These are phyloP conservation scores for Habrosyne pyritoides DNA, from an alignment of 2,888 invertebrate species.

Conservation along the genomic window DNA sequence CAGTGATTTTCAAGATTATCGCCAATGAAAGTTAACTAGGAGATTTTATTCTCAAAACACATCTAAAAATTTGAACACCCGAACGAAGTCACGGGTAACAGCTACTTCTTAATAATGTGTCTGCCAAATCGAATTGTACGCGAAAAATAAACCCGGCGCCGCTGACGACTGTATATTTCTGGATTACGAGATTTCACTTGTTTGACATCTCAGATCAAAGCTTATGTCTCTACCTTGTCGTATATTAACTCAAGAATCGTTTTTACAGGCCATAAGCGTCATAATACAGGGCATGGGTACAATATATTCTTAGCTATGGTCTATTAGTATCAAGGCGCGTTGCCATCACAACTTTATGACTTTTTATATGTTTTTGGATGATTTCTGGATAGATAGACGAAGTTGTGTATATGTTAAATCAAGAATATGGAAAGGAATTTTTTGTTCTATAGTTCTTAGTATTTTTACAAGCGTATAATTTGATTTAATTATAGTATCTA, in stretches of 20 bases:
- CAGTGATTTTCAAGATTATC: too few relatives aligned
- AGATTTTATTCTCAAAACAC: too few relatives aligned
- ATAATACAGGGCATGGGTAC: background rate
- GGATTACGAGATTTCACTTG: constrained; percentile 29
- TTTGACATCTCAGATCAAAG: constrained; percentile 46
- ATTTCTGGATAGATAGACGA: too few relatives aligned
- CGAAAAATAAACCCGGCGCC: constrained; percentile 37
- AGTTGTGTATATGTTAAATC: too few relatives aligned
- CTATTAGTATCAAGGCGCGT: background rate
- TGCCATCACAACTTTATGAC: background rate
- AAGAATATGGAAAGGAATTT: too few relatives aligned
- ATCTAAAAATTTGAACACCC: too few relatives aligned
- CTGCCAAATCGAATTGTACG: constrained; percentile 45
- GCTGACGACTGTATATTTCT: constrained; percentile 43
- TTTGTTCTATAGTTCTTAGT: too few relatives aligned
- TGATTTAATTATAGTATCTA: too few relatives aligned
- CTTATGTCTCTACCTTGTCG: background rate
- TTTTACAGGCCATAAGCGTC: background rate
- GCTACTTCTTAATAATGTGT: constrained; percentile 14
- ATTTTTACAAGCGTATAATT: too few relatives aligned
- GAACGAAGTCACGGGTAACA: too few relatives aligned
- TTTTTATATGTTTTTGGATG: background rate
- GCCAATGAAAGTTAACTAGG: too few relatives aligned
- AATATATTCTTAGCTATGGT: background rate
- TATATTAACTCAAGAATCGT: background rate